Base-by-base conservation (phyloP, 2,888 invertebrate genomes). In the Odontothrips loti region DNA sequence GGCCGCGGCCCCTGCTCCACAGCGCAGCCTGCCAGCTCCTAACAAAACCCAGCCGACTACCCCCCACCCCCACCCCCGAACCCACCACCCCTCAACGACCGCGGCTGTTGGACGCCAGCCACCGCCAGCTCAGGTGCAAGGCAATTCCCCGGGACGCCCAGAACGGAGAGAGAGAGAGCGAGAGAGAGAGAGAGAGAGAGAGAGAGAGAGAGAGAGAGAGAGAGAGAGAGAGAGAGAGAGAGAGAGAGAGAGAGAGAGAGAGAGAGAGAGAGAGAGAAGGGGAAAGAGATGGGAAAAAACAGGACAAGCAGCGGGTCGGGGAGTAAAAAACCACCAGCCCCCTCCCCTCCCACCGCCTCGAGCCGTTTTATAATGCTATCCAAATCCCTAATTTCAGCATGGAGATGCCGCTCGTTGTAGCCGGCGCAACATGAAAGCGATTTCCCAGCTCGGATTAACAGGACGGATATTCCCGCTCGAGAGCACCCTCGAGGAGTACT, bases 71-170 rank as follows among this genome's bases (percentile, higher is more conserved):
- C 20, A 11, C 23, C 68, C 68, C n/a, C n/a, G n/a, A n/a, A 6
- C 11, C 68, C 68, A 58, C 20, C 58, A n/a, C 58, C 58, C 58
- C 68, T 12, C 68, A 27, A 75, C 68, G 23, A 27, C 20, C 11
- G 58, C 11, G 58, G 11, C 68, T 75, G 68, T 75, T 75, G 68
- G 68, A n/a, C 23, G 68, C 68, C 68, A 27, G 68, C 68, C 68
- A 75, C 68, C 9, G 68, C 20, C 68, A 27, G 68, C 68, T 23
- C 68, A 75, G 68, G 68, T 75, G 68, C 68, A 75, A 27, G 68
- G 68, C 68, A 27, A 75, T 75, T 75, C 27, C 58, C 0, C 68
- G 68, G 27, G 12, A 27, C 68, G 27, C n/a, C 20, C 20, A n/a
- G 12, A 3, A n/a, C 20, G 23, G 63, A 9, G 23, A 23, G 68